Percentiles rank a stretch among this genome's conserved stretches.
These are phyloP conservation scores for Falco rusticolus DNA, from an alignment of 2,797 vertebrate genomes.

Conservation along the genomic window DNA sequence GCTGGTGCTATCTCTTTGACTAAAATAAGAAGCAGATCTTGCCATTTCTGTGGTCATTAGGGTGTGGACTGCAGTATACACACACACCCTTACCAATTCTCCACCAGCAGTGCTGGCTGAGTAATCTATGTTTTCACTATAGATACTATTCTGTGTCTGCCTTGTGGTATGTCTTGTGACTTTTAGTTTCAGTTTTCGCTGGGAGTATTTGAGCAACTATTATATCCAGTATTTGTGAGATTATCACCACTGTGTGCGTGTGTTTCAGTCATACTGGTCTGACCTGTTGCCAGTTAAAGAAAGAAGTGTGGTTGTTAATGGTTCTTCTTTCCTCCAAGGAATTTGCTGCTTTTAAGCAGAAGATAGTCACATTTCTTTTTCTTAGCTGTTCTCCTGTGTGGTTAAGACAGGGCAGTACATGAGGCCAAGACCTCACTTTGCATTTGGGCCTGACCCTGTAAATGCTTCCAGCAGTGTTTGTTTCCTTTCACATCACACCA, in stretches of 20 bases:
- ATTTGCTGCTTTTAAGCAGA: not conserved
- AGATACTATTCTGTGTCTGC: not conserved
- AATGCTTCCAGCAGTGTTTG: not conserved
- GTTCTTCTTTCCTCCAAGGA: not conserved
- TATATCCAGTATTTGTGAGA: not conserved
- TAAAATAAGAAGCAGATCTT: not conserved
- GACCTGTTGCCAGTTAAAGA: not conserved
- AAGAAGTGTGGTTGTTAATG: not conserved
- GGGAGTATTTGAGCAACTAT: not conserved
- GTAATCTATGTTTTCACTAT: not conserved
- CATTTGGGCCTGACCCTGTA: not conserved
- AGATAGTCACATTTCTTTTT: not conserved
- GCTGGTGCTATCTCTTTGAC: not conserved
- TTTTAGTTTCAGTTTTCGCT: conserved; percentile 1
- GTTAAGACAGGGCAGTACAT: not conserved
- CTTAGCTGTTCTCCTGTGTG: not conserved
- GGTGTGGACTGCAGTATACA: not conserved
- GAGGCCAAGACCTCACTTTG: not conserved
- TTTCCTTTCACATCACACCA: not conserved
- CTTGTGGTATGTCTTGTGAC: not conserved
- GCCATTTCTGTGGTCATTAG: not conserved
- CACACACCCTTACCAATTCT: not conserved
- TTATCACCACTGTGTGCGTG: not conserved
- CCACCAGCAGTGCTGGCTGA: not conserved
- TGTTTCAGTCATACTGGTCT: not conserved